A percentile compares a stretch with the other conserved stretches of the same genome.
Conservation (phyloP, 2,797 vertebrate species). For the Crocidura indochinensis region DNA sequence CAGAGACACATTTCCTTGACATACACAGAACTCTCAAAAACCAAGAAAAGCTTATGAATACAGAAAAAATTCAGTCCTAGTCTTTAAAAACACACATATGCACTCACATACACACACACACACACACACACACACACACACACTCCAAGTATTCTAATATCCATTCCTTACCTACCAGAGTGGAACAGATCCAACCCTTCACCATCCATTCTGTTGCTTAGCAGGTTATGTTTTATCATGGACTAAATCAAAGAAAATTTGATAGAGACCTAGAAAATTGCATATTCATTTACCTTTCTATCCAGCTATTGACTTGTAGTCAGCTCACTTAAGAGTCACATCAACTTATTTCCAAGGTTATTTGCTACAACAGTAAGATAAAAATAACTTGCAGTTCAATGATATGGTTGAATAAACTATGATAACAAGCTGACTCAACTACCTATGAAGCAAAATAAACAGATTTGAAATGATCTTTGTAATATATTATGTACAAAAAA, state of each 20-base stretch:
- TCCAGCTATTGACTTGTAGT: background rate
- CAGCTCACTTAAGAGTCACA: constrained; percentile 1
- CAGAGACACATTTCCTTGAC: constrained; percentile 21
- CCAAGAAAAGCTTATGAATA: background rate
- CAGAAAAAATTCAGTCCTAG: background rate
- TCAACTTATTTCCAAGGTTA: background rate
- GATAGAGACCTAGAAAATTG: background rate
- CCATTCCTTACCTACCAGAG: background rate
- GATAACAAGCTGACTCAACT: background rate
- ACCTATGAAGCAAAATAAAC: background rate
- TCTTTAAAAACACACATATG: too few species aligned
- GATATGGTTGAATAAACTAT: background rate
- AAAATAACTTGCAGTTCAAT: background rate
- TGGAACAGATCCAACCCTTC: constrained; percentile 1
- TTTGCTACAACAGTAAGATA: background rate
- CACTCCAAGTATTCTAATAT: background rate
- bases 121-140: background rate
- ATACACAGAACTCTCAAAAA: constrained; percentile 19
- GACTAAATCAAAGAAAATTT: background rate
- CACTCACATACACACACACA: too few species aligned
- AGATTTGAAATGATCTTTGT: background rate
- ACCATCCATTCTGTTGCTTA: background rate
- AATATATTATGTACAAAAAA: background rate
- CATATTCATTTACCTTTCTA: background rate
- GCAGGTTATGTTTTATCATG: background rate